These are phyloP conservation scores for Gastrophryne carolinensis DNA, from an alignment of 2,797 vertebrate species.

Conservation along the genomic window DNA sequence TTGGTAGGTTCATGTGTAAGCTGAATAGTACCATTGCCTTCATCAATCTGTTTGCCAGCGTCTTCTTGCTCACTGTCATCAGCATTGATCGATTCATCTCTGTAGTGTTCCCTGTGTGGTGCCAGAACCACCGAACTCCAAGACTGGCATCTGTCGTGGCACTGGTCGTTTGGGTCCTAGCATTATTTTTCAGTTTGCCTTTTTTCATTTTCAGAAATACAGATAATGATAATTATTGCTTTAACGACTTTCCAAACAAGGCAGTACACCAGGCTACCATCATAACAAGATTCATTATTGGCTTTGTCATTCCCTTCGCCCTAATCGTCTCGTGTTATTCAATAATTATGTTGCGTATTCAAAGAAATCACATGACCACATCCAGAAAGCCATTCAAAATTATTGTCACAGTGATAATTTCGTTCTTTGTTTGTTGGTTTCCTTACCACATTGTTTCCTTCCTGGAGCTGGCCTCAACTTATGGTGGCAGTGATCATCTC, in stretches of 20 bases:
- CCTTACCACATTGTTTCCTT: constrained; percentile 75
- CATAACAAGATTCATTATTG: constrained; percentile 12
- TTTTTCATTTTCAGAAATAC: constrained; percentile 75
- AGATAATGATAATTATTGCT: not conserved
- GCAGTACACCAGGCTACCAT: not conserved
- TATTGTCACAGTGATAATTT: constrained; percentile 72
- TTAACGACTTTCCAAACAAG: constrained; percentile 6
- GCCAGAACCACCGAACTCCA: constrained; percentile 78
- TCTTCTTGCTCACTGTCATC: constrained; percentile 85
- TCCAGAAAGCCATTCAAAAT: constrained; percentile 78
- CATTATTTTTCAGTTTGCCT: constrained; percentile 76
- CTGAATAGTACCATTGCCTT: constrained; percentile 79
- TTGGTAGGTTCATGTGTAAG: constrained; percentile 86
- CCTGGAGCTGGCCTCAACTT: constrained; percentile 62
- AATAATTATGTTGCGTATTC: constrained; percentile 67
- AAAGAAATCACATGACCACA: constrained; percentile 67
- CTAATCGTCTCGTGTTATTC: constrained; percentile 49
- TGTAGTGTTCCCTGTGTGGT: constrained; percentile 82
- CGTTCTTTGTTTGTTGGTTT: constrained; percentile 81
- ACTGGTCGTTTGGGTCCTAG: constrained; percentile 75
- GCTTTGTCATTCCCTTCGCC: constrained; percentile 51
- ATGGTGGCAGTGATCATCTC: constrained; percentile 52
- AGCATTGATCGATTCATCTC: constrained; percentile 83
- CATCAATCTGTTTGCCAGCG: constrained; percentile 86
- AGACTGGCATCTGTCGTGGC: constrained; percentile 71